Evolutionary conservation across 2,888 invertebrate species (phyloP).

Genomic region (Xanthostigma xanthostigma): DNA sequence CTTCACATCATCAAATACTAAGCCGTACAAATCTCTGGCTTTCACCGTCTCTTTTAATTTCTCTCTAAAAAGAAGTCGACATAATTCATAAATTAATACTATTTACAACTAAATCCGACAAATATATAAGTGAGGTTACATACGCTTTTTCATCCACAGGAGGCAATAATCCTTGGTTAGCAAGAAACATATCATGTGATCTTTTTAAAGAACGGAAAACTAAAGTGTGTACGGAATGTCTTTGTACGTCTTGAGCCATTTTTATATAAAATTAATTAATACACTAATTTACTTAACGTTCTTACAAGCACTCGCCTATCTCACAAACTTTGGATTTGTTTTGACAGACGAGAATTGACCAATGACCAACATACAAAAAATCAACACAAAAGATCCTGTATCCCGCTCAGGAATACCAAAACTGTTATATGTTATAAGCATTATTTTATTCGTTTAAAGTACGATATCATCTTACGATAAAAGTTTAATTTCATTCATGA

Average conservation of each 20-base stretch:
- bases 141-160: slow-evolving; percentile 74
- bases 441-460: no score
- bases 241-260: slow-evolving; percentile 73
- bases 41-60: slow-evolving; percentile 57
- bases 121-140: slow-evolving; percentile 24
- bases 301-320: no score
- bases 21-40: slow-evolving; percentile 71
- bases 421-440: no score
- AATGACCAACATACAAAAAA: no score
- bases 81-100: slow-evolving; percentile 4
- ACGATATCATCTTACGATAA: no score
- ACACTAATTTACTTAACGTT: neutral
- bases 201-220: slow-evolving; percentile 94
- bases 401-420: no score
- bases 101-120: slow-evolving; percentile 1
- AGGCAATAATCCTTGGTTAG: slow-evolving; percentile 76
- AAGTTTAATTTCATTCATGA: no score
- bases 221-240: slow-evolving; percentile 91
- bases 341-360: no score
- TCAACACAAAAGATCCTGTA: no score
- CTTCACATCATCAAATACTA: slow-evolving; percentile 65
- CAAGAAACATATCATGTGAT: slow-evolving; percentile 93
- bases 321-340: no score
- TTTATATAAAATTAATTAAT: slow-evolving; percentile 10
- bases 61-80: slow-evolving; percentile 39